Evolutionary conservation across 2,113 vertebrate genomes (phyloP).

Genomic region (Apteryx mantelli): DNA sequence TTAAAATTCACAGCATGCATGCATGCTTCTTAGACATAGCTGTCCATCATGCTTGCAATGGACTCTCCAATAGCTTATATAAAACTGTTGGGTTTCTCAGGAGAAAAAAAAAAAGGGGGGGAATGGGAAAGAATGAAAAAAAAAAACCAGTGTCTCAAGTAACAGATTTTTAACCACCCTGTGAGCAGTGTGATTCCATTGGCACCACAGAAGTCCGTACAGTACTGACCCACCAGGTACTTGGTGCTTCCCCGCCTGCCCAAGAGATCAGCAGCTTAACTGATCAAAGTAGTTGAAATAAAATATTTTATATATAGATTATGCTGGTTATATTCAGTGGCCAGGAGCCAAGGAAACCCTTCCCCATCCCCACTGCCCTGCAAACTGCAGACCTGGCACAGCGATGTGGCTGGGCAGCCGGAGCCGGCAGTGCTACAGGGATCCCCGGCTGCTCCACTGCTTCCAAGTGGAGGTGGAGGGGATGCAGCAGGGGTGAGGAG

Average conservation of each 20-base stretch:
- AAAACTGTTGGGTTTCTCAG: neutral
- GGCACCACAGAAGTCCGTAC: rapidly evolving
- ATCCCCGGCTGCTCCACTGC: neutral
- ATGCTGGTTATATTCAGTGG: neutral
- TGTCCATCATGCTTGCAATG: neutral
- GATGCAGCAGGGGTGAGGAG: neutral
- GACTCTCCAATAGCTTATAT: neutral
- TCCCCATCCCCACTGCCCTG: neutral
- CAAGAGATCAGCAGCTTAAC: neutral
- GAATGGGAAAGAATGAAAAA: neutral
- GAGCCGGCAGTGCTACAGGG: neutral
- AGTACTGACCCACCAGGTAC: neutral
- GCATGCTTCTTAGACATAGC: neutral
- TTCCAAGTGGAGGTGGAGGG: neutral
- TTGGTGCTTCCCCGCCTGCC: neutral
- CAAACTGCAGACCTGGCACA: neutral
- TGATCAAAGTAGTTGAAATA: neutral
- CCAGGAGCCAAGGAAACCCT: neutral
- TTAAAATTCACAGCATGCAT: neutral
- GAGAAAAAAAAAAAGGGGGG: neutral
- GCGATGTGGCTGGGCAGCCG: neutral
- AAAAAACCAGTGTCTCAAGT: neutral
- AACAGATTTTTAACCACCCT: neutral
- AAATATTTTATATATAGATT: neutral
- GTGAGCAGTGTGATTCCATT: neutral